Evolutionary conservation across 2,888 invertebrate genomes (phyloP), one percentile per base, ranked within the genome.

Genomic region (Amorpha juglandis): DNA sequence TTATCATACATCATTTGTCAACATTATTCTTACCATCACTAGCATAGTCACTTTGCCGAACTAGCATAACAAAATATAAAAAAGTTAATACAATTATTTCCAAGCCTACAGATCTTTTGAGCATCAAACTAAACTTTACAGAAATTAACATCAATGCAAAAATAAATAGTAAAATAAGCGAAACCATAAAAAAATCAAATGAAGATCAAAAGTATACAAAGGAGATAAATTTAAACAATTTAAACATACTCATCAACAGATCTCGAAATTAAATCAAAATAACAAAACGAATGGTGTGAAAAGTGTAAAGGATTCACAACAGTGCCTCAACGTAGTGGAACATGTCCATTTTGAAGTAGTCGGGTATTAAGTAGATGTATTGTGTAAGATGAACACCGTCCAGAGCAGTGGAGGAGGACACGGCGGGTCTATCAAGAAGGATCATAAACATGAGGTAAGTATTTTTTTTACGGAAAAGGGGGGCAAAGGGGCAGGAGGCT

Each of bases 391-490:
- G 95, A 95, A 95, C 79, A 95, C 95, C 1, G 95, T 95, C 52
- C 95, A 95, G 82, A 95, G 95, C 76, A 92, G 94, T 0, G 95
- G 95, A 9, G 95, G 95, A 9, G 95, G 95, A 38, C 94, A 94
- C 75, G 94, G 94, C 0, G 93, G 94, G 33, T 91, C 94, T 70
- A 89, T 94, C 85, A 94, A 94, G 75, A 95, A 95, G 86, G 94
- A 94, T 68, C 91, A 91, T 68, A 93, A 94, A 68, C 93, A 94
- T 75, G 95, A 95, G 91, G 95, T 95, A 77, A 92, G 90, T 79
- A n/a, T 6, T n/a, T n/a, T 27, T 35, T 14, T 58, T n/a, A n/a
- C n/a, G n/a, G n/a, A n/a, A n/a, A n/a, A n/a, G n/a, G n/a, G n/a
- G n/a, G n/a, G n/a, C n/a, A n/a, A n/a, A n/a, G n/a, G n/a, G n/a